Evolutionary conservation across 1,140 invertebrate species (phyloP), one percentile per base, ranked within the genome.

Genomic region (Cotesia chilonis): DNA sequence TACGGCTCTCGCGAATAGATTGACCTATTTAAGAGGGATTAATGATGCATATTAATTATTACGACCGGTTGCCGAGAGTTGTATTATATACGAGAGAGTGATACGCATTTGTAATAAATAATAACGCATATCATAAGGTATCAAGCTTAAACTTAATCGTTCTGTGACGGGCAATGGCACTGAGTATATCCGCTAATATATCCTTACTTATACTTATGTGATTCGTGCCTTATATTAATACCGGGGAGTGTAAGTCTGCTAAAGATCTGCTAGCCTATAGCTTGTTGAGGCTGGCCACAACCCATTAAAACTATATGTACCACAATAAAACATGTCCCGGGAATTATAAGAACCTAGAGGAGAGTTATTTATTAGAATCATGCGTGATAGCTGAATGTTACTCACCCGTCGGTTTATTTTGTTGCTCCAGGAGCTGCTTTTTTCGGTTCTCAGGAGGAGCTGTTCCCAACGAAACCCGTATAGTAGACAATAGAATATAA

Each of bases 401-500:
- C 54, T 55, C 54, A 14, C 17, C 9, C 17, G 20, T 20, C 28
- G 1, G 9, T 20, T 60, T 20, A 28, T 28, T 28, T 60, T 60
- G 7, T 60, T 60, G 10, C 10, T 28, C 12, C 20, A 9, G 20
- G 59, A 20, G 20, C 9, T 12, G 14, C 9, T 60, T 28, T 60
- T 60, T 35, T 35, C 28, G 20, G 17, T 9, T 35, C 41, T 9
- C 41, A 47, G 41, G 41, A 47, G 6, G 41, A 47, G 41, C 41
- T 9, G 41, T 47, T 47, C 41, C 5, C 41, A 5, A 47, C 4
- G 3, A 28, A 28, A 28, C 28, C 28, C 28, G 28, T 28, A 28
- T 28, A 64, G 72, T 69, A 70, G 76, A 81, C 80, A 81, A 82
- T 79, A 77, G 76, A 73, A 75, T 75, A 81, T 82, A 80, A 80